Conservation (phyloP, 2,888 invertebrate genomes). For the Dynastes maya region DNA sequence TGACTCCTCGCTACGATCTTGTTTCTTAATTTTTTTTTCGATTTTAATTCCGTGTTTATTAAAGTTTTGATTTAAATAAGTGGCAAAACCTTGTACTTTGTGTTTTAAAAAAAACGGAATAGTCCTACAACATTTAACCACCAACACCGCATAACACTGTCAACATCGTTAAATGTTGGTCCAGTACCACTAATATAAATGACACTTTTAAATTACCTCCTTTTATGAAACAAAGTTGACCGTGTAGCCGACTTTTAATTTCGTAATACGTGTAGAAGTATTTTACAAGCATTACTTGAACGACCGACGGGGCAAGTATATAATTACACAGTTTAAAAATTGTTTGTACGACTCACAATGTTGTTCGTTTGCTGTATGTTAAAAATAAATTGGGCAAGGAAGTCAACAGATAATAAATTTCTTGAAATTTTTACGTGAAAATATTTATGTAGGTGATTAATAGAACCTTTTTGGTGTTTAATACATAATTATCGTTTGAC, state of each 20-base stretch:
- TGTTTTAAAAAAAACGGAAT: too few relatives aligned
- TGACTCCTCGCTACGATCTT: not conserved
- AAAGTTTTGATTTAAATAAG: too few relatives aligned
- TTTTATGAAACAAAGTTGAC: conserved; percentile 29
- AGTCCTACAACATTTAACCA: not conserved
- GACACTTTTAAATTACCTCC: conserved; percentile 31
- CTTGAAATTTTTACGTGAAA: too few relatives aligned
- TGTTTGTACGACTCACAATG: conserved; percentile 7
- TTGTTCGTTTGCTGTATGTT: not conserved
- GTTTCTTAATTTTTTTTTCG: conserved; percentile 14
- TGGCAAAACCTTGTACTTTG: too few relatives aligned
- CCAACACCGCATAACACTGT: not conserved
- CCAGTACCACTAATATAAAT: conserved; percentile 18
- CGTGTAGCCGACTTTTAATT: conserved; percentile 33
- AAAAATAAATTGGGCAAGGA: not conserved
- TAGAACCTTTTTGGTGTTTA: too few relatives aligned
- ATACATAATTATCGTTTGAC: too few relatives aligned
- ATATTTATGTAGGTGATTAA: too few relatives aligned
- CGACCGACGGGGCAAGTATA: conserved; percentile 2
- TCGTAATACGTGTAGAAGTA: conserved; percentile 15
- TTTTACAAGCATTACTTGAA: not conserved
- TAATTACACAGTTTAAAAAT: conserved; percentile 30
- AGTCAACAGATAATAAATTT: not conserved
- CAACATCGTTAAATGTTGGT: conserved; percentile 22
- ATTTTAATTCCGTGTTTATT: too few relatives aligned